Base-by-base conservation (phyloP, 1,140 invertebrate species). In the Octopus bimaculoides region DNA sequence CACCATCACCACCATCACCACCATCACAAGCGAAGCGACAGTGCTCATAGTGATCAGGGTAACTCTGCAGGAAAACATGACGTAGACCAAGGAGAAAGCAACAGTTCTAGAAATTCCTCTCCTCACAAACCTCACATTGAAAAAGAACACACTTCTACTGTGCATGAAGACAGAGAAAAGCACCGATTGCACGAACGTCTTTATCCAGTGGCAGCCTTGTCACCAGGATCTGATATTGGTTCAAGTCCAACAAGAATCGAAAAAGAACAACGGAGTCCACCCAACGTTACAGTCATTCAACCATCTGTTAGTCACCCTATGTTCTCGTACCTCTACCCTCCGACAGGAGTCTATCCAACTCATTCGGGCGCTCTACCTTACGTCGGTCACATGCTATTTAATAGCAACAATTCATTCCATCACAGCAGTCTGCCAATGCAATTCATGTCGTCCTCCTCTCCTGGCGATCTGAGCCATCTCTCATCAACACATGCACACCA, bases 271-370 rank as follows among this genome's bases (percentile, higher is more conserved):
- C 75, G 17, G 26, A 84, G 84, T 83, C 87, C 87, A 14, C 87
- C 87, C 69, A 88, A 88, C 77, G 87, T 88, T 5, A 88, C 86
- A 10, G 84, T 88, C 41, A 82, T 88, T 20, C 87, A 88, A 56
- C 87, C 87, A 41, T 84, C 87, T 8, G 84, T 83, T 17, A 84
- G 82, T 17, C 86, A 87, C 69, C 85, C 87, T 14, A 88, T 88
- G 86, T 86, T 87, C 78, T 84, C 87, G 8, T 88, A 86, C 71
- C 84, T 88, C 26, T 86, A 88, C 82, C 86, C 85, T 14, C 81
- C 83, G 56, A 83, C 52, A 26, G 82, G 17, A 85, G 85, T 77
- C 80, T 81, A 3, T 81, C 76, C 10, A 75, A 81, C 4, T 79
- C 84, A 74, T 83, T 80, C 26, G 80, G 52, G 75, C 1, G 52